phyloP scores from a whole-genome alignment of 2,797 vertebrate genomes.

The Sebastes baramenuke region DNA sequence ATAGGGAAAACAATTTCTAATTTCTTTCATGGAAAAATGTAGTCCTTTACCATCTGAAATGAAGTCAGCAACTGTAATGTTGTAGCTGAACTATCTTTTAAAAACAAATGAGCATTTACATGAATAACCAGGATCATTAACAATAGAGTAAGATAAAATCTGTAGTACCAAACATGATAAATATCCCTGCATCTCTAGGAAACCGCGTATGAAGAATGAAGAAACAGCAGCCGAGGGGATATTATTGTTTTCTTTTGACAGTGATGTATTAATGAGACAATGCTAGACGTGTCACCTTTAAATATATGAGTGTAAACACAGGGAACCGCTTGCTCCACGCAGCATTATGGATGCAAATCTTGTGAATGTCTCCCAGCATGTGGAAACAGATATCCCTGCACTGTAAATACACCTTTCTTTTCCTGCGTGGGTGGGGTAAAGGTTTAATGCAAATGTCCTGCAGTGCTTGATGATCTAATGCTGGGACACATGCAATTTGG shows the following conservation, averaged over 20 bases:
- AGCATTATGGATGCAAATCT: slow-evolving; percentile 46
- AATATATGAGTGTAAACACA: slow-evolving; percentile 60
- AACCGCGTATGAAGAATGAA: slow-evolving; percentile 1
- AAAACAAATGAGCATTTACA: neutral
- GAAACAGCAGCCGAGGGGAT: slow-evolving; percentile 25
- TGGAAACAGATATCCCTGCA: slow-evolving; percentile 16
- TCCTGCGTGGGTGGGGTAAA: neutral
- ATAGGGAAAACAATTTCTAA: neutral
- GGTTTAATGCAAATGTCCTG: slow-evolving; percentile 28
- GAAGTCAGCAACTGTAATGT: neutral
- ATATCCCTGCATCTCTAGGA: neutral
- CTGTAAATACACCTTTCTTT: neutral
- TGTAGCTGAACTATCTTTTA: neutral
- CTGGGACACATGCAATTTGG: neutral
- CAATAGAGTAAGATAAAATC: neutral
- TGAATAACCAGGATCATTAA: neutral
- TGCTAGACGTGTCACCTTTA: slow-evolving; percentile 50
- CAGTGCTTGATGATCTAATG: slow-evolving; percentile 5
- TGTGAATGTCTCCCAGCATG: slow-evolving; percentile 44
- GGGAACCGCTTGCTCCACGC: slow-evolving; percentile 46
- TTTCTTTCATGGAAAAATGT: neutral
- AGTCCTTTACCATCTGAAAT: neutral
- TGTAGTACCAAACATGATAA: neutral
- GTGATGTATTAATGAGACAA: slow-evolving; percentile 59
- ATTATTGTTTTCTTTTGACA: slow-evolving; percentile 48